These are phyloP conservation scores for Ariopsis seemanni DNA, from an alignment of 2,113 vertebrate species.

Conservation along the genomic window DNA sequence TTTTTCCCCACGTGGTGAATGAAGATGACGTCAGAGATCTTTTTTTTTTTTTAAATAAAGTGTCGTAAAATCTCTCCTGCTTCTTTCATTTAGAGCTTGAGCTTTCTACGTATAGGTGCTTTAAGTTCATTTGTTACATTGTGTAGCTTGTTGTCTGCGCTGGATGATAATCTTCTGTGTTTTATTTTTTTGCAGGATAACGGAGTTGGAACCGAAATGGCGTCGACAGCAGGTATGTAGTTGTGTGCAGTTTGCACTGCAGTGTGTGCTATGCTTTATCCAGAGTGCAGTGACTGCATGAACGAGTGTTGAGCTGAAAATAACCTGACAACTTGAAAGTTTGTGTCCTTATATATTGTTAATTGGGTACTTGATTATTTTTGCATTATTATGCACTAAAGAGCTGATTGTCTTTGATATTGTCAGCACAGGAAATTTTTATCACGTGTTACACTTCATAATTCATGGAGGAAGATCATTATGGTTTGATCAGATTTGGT, in stretches of 20 bases:
- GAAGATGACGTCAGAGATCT: slow-evolving; percentile 52
- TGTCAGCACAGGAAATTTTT: background rate
- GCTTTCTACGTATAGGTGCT: background rate
- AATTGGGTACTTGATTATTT: background rate
- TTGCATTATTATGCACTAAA: background rate
- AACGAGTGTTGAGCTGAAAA: background rate
- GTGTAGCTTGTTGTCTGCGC: background rate
- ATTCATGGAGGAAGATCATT: background rate
- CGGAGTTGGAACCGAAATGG: slow-evolving; percentile 56
- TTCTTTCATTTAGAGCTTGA: background rate
- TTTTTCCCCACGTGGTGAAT: slow-evolving; percentile 53
- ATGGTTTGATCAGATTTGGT: background rate
- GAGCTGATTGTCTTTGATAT: background rate
- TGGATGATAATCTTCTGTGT: background rate
- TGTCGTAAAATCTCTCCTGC: slow-evolving; percentile 37
- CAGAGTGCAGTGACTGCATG: background rate
- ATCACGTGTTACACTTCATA: background rate
- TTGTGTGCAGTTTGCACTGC: background rate
- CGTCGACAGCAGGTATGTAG: slow-evolving; percentile 62
- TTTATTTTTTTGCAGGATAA: slow-evolving; percentile 59
- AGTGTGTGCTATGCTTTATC: too few relatives aligned
- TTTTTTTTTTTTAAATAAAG: background rate
- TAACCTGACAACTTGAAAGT: background rate
- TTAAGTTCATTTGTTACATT: background rate
- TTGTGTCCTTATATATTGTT: background rate